phyloP scores from a whole-genome alignment of 2,113 vertebrate species.

The Phylloscopus whistleri region DNA sequence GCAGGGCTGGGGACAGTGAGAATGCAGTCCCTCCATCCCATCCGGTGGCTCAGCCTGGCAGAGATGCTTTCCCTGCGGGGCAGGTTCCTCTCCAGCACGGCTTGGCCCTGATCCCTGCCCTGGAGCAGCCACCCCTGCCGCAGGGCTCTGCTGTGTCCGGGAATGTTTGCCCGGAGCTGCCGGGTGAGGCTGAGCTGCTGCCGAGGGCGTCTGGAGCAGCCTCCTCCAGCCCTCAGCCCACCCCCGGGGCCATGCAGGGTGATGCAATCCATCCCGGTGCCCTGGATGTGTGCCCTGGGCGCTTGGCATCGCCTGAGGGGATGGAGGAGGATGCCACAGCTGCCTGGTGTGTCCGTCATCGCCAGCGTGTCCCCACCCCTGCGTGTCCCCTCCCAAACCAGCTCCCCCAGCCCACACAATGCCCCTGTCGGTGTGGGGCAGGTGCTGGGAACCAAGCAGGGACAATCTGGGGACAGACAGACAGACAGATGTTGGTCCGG shows the following conservation, averaged over 20 bases:
- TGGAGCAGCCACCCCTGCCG: not conserved
- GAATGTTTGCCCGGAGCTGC: not conserved
- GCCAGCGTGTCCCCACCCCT: fast-evolving
- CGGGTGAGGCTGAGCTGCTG: not conserved
- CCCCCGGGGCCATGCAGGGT: not conserved
- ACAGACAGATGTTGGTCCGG: not conserved
- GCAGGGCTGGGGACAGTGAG: not conserved
- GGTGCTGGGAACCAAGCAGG: not conserved
- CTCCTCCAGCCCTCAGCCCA: not conserved
- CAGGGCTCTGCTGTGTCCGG: fast-evolving
- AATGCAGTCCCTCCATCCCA: not conserved
- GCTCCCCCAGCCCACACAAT: fast-evolving
- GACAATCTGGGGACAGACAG: not conserved
- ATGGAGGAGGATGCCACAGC: not conserved
- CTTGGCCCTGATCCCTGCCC: not conserved
- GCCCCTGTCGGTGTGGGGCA: not conserved
- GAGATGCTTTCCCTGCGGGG: not conserved
- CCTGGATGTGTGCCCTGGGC: not conserved
- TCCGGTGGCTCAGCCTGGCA: not conserved
- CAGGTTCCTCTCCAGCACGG: no score
- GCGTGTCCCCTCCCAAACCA: not conserved
- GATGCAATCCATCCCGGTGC: not conserved
- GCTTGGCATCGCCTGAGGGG: not conserved
- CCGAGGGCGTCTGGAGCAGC: not conserved
- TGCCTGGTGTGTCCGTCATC: fast-evolving